A percentile compares a stretch with the other conserved stretches of the same genome.
These are phyloP conservation scores for Corythucha ciliata DNA, from an alignment of 2,888 invertebrate species.

Conservation along the genomic window DNA sequence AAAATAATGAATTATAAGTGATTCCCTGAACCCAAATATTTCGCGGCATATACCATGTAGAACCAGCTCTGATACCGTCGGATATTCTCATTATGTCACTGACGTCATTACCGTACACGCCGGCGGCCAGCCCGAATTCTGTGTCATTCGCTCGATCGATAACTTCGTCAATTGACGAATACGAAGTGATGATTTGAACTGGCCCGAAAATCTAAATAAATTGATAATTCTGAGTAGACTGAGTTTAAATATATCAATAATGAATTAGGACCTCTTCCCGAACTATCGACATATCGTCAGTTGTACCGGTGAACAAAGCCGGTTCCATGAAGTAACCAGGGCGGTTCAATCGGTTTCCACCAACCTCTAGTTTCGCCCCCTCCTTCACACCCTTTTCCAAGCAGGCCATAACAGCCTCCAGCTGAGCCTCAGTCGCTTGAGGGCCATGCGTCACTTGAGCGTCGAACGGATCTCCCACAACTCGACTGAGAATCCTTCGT, in stretches of 20 bases:
- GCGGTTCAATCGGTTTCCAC: constrained; percentile 59
- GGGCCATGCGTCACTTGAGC: constrained; percentile 65
- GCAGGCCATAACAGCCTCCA: constrained; percentile 62
- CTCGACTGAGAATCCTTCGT: constrained; percentile 56
- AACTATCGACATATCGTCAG: constrained; percentile 66
- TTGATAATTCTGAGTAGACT: too few relatives aligned
- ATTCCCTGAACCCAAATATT: too few relatives aligned
- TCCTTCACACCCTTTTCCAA: constrained; percentile 68
- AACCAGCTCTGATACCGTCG: constrained; percentile 65
- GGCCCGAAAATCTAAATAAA: constrained; percentile 94
- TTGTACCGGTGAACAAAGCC: constrained; percentile 69
- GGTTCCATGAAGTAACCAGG: constrained; percentile 68
- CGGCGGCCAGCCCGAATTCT: constrained; percentile 71
- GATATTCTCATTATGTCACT: constrained; percentile 65
- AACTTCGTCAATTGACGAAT: constrained; percentile 66
- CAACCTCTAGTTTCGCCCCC: constrained; percentile 68
- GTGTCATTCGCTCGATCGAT: constrained; percentile 74
- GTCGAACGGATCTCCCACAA: constrained; percentile 73
- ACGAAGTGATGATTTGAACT: constrained; percentile 76
- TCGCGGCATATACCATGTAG: constrained; percentile 81
- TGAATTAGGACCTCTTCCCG: constrained; percentile 71
- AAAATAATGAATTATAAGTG: too few relatives aligned
- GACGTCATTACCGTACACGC: constrained; percentile 68
- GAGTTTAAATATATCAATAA: too few relatives aligned
- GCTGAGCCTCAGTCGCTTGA: constrained; percentile 67